A percentile compares a stretch with the other conserved stretches of the same genome.
Conservation (phyloP, 2,888 invertebrate genomes). For the Panopea generosa region DNA sequence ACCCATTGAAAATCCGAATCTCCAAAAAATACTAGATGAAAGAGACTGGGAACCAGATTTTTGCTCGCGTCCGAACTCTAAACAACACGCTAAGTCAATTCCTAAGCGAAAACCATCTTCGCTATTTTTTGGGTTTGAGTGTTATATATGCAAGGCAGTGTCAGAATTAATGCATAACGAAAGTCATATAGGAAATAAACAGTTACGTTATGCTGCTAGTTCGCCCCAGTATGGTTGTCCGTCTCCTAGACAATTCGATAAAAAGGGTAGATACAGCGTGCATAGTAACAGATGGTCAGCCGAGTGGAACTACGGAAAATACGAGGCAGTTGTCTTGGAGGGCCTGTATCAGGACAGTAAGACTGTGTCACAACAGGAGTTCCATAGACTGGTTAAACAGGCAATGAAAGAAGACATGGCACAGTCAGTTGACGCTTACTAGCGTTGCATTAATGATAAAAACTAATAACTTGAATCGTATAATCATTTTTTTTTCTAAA, state of each 20-base stretch:
- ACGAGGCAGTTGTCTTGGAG: slow-evolving; percentile 51
- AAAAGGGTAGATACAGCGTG: slow-evolving; percentile 64
- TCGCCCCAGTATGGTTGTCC: slow-evolving; percentile 87
- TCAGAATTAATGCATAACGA: background rate
- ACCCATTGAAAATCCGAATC: slow-evolving; percentile 69
- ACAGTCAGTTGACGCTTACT: too few species aligned
- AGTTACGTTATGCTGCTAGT: slow-evolving; percentile 52
- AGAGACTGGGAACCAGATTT: slow-evolving; percentile 69
- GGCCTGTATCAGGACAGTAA: slow-evolving; percentile 20
- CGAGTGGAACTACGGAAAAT: slow-evolving; percentile 58
- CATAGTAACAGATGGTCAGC: slow-evolving; percentile 40
- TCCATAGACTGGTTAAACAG: slow-evolving; percentile 28
- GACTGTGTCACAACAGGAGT: slow-evolving; percentile 32
- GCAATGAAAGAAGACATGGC: background rate
- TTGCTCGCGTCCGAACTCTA: slow-evolving; percentile 18
- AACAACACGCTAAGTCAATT: background rate
- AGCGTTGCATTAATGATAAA: too few species aligned
- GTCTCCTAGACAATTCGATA: slow-evolving; percentile 82
- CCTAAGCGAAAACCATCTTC: slow-evolving; percentile 20
- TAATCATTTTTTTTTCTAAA: too few species aligned
- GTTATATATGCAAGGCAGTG: slow-evolving; percentile 77
- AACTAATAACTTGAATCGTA: too few species aligned
- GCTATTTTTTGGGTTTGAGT: slow-evolving; percentile 76
- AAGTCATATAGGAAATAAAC: background rate
- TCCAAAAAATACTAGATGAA: slow-evolving; percentile 62